Evolutionary conservation across 2,797 vertebrate species (phyloP).

Genomic region (Intellagama lesueurii): DNA sequence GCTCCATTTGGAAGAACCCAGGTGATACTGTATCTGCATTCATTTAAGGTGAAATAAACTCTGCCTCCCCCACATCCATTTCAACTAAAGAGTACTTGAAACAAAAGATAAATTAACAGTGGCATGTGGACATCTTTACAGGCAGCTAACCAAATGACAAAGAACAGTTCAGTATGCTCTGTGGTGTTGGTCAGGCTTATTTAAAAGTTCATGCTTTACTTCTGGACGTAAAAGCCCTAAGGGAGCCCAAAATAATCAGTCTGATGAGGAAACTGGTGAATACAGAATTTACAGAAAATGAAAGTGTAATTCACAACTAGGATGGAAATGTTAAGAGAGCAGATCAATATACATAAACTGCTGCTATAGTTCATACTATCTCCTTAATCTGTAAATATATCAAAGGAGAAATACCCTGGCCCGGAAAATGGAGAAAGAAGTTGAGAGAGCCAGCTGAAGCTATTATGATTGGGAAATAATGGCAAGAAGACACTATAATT

Average conservation of each 20-base stretch:
- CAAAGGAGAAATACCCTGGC: conserved; percentile 30
- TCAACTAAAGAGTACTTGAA: conserved; percentile 44
- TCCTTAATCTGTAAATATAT: conserved; percentile 45
- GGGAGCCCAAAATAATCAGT: conserved; percentile 58
- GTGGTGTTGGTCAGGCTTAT: conserved; percentile 25
- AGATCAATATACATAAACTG: conserved; percentile 61
- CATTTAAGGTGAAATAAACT: not conserved
- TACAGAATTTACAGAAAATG: conserved; percentile 52
- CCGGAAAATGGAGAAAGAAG: not conserved
- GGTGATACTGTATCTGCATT: not conserved
- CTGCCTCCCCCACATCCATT: conserved; percentile 30
- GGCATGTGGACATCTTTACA: conserved; percentile 47
- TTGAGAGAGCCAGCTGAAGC: conserved; percentile 13
- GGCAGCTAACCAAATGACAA: conserved; percentile 51
- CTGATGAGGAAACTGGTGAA: conserved; percentile 56
- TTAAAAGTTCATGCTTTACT: conserved; percentile 47
- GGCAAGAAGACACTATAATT: not conserved
- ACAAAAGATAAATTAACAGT: conserved; percentile 52
- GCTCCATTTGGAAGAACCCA: too few species aligned
- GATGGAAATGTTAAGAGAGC: conserved; percentile 56
- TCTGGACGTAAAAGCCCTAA: conserved; percentile 54
- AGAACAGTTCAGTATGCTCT: conserved; percentile 29
- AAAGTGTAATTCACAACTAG: conserved; percentile 64
- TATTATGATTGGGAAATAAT: conserved; percentile 25
- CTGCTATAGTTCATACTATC: conserved; percentile 34